Conservation (phyloP, 2,888 invertebrate genomes). For the Meloe dianella region DNA sequence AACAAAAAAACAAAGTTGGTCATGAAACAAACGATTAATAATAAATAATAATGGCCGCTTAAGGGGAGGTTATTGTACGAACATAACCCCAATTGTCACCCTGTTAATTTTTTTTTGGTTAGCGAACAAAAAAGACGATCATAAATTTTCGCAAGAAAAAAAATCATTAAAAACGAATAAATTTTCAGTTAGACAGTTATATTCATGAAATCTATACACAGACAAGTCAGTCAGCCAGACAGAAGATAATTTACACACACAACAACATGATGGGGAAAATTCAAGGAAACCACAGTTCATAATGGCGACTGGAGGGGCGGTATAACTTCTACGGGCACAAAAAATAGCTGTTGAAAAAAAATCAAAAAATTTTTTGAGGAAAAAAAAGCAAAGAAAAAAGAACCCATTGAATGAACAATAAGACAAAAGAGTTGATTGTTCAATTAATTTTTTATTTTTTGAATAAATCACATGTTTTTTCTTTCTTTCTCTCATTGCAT, state of each 20-base stretch:
- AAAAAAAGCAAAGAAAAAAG: not conserved
- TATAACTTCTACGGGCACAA: not conserved
- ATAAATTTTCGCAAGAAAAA: not conserved
- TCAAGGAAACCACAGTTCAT: not conserved
- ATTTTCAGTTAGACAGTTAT: not conserved
- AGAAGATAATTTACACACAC: not conserved
- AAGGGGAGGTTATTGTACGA: slow-evolving; percentile 4
- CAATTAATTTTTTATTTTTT: not conserved
- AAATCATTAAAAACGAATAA: not conserved
- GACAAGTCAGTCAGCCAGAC: not conserved
- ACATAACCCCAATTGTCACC: not conserved
- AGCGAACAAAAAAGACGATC: too few species aligned
- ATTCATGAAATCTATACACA: not conserved
- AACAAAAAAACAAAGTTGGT: slow-evolving; percentile 5
- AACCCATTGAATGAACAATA: not conserved
- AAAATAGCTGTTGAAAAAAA: not conserved
- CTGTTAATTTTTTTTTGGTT: too few species aligned
- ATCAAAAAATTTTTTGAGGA: too few species aligned
- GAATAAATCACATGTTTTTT: not conserved
- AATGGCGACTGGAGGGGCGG: not conserved
- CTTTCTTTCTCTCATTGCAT: not conserved
- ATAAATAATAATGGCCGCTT: not conserved
- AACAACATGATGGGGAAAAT: not conserved
- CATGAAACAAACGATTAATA: not conserved
- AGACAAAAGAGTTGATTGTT: not conserved